phyloP scores from a whole-genome alignment of 2,113 vertebrate genomes.

The Chitala chitala region DNA sequence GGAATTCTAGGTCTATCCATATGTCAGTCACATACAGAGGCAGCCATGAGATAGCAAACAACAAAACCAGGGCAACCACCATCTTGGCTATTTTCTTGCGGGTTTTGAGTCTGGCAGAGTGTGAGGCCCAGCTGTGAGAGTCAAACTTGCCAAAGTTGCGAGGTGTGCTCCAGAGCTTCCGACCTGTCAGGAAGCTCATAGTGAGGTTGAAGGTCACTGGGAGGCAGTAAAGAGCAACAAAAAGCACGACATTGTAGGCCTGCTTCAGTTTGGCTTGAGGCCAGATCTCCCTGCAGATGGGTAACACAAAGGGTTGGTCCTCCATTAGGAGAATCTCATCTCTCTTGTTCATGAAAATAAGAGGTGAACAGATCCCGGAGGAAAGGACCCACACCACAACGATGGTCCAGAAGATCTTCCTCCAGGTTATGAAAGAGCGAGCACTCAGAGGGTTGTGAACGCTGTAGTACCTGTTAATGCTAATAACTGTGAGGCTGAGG shows the following conservation, averaged over 20 bases:
- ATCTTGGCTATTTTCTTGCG: constrained; percentile 84
- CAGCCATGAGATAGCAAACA: constrained; percentile 83
- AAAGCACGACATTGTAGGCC: constrained; percentile 84
- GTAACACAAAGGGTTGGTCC: constrained; percentile 62
- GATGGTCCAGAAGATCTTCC: constrained; percentile 70
- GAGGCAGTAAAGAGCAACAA: constrained; percentile 81
- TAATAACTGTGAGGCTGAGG: constrained; percentile 82
- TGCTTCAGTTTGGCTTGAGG: constrained; percentile 78
- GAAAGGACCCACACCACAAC: constrained; percentile 77
- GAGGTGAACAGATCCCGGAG: constrained; percentile 75
- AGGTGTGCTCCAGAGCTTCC: constrained; percentile 68
- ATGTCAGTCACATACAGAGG: constrained; percentile 81
- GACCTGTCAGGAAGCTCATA: constrained; percentile 78
- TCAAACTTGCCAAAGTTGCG: constrained; percentile 62
- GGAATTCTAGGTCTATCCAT: constrained; percentile 74
- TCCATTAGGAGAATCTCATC: constrained; percentile 71
- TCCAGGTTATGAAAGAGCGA: constrained; percentile 79
- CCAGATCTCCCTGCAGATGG: constrained; percentile 83
- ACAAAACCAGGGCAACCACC: constrained; percentile 80
- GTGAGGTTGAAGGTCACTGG: constrained; percentile 83
- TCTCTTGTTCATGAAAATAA: constrained; percentile 77
- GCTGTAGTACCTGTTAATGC: constrained; percentile 81
- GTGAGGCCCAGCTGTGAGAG: constrained; percentile 65
- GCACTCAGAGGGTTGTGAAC: constrained; percentile 77
- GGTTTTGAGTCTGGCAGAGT: constrained; percentile 71